phyloP scores from a whole-genome alignment of 2,888 invertebrate genomes.

The Pyrocoelia pectoralis region DNA sequence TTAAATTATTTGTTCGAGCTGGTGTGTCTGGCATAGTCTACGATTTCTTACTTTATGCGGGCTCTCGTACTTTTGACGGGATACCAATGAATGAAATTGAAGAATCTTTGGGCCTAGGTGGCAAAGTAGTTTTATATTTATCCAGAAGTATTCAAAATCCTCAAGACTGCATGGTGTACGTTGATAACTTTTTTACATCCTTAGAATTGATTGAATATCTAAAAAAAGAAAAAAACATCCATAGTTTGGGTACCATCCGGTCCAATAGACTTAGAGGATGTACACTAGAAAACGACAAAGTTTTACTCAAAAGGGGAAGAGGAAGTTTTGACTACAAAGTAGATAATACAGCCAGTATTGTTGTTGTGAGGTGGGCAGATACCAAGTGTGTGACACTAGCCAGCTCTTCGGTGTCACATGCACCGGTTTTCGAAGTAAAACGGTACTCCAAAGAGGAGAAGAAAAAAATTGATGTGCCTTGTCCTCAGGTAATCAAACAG shows the following conservation, averaged over 20 bases:
- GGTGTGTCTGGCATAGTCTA: constrained; percentile 32
- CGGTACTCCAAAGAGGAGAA: neutral
- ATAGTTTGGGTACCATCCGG: constrained; percentile 17
- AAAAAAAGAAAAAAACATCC: constrained; percentile 18
- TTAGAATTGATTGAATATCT: constrained; percentile 25
- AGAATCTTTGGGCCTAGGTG: constrained; percentile 12
- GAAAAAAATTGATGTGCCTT: neutral
- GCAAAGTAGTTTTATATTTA: constrained; percentile 21
- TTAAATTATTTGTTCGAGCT: constrained; percentile 30
- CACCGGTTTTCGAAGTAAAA: neutral
- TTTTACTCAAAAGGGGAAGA: constrained; percentile 24
- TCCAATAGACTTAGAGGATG: constrained; percentile 21
- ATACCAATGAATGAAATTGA: constrained; percentile 14
- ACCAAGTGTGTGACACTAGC: constrained; percentile 39
- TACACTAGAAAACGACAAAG: constrained; percentile 19
- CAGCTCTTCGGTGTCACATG: constrained; percentile 19
- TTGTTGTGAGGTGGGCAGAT: constrained; percentile 41
- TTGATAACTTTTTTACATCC: constrained; percentile 41
- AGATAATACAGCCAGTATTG: constrained; percentile 23
- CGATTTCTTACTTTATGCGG: constrained; percentile 32
- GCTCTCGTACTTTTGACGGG: constrained; percentile 26
- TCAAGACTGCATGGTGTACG: constrained; percentile 35
- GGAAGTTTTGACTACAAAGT: constrained; percentile 29
- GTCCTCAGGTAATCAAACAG: neutral
- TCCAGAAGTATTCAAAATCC: constrained; percentile 29